Percentiles rank a stretch among this genome's conserved stretches.
Evolutionary conservation across 2,113 vertebrate genomes (phyloP).

Genomic region (Semicossyphus pulcher): DNA sequence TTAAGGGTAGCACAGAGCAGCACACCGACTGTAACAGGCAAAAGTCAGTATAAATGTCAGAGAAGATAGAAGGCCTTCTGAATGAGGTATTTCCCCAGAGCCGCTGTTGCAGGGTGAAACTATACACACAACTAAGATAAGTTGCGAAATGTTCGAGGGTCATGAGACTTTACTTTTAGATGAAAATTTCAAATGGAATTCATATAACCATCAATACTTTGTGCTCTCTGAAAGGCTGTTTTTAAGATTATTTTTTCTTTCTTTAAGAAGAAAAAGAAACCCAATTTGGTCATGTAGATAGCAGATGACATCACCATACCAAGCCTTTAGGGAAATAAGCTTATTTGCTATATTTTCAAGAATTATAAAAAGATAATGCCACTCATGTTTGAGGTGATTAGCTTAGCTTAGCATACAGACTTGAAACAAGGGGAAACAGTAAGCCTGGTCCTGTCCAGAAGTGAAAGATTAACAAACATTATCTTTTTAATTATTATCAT

Average conservation of each 20-base stretch:
- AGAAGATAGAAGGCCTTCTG: conserved; percentile 24
- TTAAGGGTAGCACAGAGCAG: conserved; percentile 23
- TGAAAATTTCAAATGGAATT: background rate
- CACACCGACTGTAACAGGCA: conserved; percentile 15
- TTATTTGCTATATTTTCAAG: too few relatives aligned
- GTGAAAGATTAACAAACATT: too few relatives aligned
- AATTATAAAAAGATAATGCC: too few relatives aligned
- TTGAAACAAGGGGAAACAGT: too few relatives aligned
- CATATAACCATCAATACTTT: background rate
- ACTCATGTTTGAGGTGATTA: too few relatives aligned
- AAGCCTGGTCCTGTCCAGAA: too few relatives aligned
- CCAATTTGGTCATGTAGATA: background rate
- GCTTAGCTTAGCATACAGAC: too few relatives aligned
- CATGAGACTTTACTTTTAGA: background rate
- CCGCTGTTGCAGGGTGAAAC: background rate
- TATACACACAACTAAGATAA: background rate
- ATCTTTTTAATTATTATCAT: too few relatives aligned
- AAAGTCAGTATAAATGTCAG: conserved; percentile 36
- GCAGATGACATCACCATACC: background rate
- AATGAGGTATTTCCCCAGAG: background rate
- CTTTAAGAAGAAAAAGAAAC: background rate
- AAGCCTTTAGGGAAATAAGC: background rate
- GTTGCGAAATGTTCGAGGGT: background rate
- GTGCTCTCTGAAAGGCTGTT: background rate
- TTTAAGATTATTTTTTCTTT: background rate